Percentiles rank a stretch among this genome's conserved stretches.
Conservation (phyloP, 1,140 invertebrate genomes). For the Helicoverpa zea region DNA sequence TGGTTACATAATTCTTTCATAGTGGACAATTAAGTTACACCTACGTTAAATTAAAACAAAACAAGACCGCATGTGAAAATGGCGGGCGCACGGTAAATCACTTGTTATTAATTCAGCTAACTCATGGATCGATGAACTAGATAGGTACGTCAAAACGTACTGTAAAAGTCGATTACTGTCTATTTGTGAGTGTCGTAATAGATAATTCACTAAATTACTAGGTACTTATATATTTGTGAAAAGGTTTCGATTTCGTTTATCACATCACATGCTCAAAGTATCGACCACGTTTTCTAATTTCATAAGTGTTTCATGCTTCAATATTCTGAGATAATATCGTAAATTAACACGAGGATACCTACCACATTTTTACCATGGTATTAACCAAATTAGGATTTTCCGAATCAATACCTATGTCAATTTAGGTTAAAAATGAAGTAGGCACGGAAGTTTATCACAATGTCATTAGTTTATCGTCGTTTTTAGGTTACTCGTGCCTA, state of each 20-base stretch:
- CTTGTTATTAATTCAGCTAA: conserved; percentile 16
- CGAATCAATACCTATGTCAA: too few relatives aligned
- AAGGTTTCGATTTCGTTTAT: neutral
- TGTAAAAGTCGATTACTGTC: neutral
- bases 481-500: conserved; percentile 14
- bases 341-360: neutral
- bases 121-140: conserved; percentile 38
- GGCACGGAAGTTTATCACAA: conserved; percentile 19
- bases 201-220: neutral
- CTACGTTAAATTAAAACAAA: conserved; percentile 8
- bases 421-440: conserved; percentile 10
- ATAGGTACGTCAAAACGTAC: conserved; percentile 26
- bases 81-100: conserved; percentile 34
- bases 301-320: too few relatives aligned
- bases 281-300: too few relatives aligned
- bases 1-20: conserved; percentile 12
- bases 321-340: too few relatives aligned
- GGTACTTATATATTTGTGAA: neutral
- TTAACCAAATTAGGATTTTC: neutral
- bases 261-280: neutral
- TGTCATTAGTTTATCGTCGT: conserved; percentile 32
- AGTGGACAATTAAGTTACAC: neutral
- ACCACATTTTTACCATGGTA: neutral
- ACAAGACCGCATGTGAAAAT: conserved; percentile 29
- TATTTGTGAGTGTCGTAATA: neutral